Base-by-base conservation (phyloP, 1,140 invertebrate genomes). In the Psilanteris sp. region DNA sequence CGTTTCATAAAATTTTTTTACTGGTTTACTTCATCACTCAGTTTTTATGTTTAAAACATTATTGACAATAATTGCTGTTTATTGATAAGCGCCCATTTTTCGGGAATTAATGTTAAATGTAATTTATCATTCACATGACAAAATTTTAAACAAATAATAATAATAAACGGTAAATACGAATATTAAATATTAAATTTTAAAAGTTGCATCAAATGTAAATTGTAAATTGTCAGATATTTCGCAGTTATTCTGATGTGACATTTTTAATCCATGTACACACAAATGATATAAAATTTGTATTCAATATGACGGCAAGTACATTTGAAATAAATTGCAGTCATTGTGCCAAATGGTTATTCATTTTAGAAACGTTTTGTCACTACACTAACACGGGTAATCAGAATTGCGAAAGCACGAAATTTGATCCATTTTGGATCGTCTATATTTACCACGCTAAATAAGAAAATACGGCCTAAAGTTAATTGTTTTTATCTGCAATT, bases 311-410 rank as follows among this genome's bases (percentile, higher is more conserved):
- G 44, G 41, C 62, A 46, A 29, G 48, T 54, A 48, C 39, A 55
- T 36, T 67, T 43, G 39, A 67, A 55, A 67, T 55, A 66, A 66
- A 66, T 66, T 52, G 14, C 37, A 26, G 27, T 66, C 46, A 16
- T 66, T 66, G 18, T 1, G 11, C 11, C 46, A 27, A 66, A 66
- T 66, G 61, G 46, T 54, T 52, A 66, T 44, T 54, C 46, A 66
- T 66, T 54, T 11, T 9, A 7, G 11, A 50, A 14, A 26, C 48
- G 41, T 66, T 66, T 66, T 16, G 10, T 11, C 36, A 54, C 22
- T 26, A 10, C 31, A 54, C 41, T 15, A 44, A 66, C 43, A 62
- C 31, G 15, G 26, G 34, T 62, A 62, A 62, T 50, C 43, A 39
- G 43, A n/a, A 39, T 41, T 34, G 41, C 15, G 34, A 50, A 22